Conservation (phyloP, 2,797 vertebrate genomes). For the Melanotaenia pygmaea region DNA sequence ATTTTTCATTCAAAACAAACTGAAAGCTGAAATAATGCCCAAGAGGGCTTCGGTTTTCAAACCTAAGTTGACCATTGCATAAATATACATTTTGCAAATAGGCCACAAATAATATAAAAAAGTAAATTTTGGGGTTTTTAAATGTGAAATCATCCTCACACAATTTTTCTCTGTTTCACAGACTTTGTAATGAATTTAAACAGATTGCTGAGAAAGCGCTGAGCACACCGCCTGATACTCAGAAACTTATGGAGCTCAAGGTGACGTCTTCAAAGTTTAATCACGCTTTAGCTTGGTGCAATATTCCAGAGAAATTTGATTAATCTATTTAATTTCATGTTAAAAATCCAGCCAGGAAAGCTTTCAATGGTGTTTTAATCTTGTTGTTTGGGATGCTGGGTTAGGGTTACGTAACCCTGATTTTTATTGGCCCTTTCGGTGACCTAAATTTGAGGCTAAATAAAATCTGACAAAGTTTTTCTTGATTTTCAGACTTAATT, state of each 20-base stretch:
- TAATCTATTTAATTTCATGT: neutral
- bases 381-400: neutral
- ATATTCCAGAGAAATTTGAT: neutral
- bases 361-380: neutral
- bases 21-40: neutral
- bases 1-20: neutral
- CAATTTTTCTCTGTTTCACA: conserved; percentile 69
- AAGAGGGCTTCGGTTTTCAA: neutral
- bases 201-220: conserved; percentile 88
- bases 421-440: neutral
- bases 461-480: neutral
- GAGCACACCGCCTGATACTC: conserved; percentile 73
- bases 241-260: conserved; percentile 88
- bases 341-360: neutral
- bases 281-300: neutral
- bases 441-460: neutral
- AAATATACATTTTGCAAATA: neutral
- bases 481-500: neutral
- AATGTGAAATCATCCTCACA: conserved; percentile 18
- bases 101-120: neutral
- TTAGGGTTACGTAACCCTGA: no score
- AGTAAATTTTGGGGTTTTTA: conserved; percentile 6
- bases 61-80: neutral
- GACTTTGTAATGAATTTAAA: conserved; percentile 89
- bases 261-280: conserved; percentile 66